These are phyloP conservation scores for Sus scrofa DNA, from an alignment of 2,113 vertebrate species.

Conservation along the genomic window T2T-Sscrofa CM000825.6:39070001-39070500, in stretches of 20 bases:
- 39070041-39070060: not conserved
- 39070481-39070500: too few species aligned
- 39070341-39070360: too few species aligned
- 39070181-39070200: not conserved
- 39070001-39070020: not conserved
- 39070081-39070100: constrained; percentile 7
- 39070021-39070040: not conserved
- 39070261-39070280: not conserved
- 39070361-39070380: too few species aligned
- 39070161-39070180: not conserved
- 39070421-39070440: too few species aligned
- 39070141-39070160: not conserved
- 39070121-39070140: not conserved
- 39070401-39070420: too few species aligned
- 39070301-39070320: too few species aligned
- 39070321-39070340: too few species aligned
- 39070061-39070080: not conserved
- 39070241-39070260: not conserved
- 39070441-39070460: too few species aligned
- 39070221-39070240: not conserved
- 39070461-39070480: too few species aligned
- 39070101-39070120: not conserved
- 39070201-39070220: not conserved
- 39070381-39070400: too few species aligned
- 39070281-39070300: not conserved